phyloP scores from a whole-genome alignment of 1,140 invertebrate species.

The Aethina tumida region DNA sequence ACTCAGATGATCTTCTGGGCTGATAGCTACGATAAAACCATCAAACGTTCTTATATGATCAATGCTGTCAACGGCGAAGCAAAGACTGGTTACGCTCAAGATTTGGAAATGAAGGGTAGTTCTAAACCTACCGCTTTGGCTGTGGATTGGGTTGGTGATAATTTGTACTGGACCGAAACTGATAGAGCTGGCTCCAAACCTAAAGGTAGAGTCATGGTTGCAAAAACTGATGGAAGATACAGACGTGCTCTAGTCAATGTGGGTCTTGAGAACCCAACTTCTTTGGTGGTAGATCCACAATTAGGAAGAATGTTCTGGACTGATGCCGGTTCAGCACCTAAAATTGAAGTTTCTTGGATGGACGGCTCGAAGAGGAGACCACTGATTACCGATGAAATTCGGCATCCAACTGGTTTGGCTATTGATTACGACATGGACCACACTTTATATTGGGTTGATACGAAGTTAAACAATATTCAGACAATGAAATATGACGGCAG shows the following conservation, averaged over 20 bases:
- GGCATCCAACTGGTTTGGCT: constrained; percentile 76
- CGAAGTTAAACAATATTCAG: constrained; percentile 89
- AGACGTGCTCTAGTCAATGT: constrained; percentile 60
- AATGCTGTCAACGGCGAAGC: constrained; percentile 63
- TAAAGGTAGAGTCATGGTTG: constrained; percentile 71
- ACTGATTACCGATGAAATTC: constrained; percentile 65
- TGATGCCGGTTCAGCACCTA: constrained; percentile 71
- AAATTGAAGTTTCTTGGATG: constrained; percentile 91
- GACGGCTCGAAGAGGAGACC: constrained; percentile 79
- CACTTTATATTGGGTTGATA: constrained; percentile 90
- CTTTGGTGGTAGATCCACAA: constrained; percentile 80
- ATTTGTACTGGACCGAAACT: constrained; percentile 90
- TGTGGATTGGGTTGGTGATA: constrained; percentile 85
- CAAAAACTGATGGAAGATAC: constrained; percentile 84
- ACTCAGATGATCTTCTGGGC: constrained; percentile 87
- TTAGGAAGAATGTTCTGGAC: constrained; percentile 82
- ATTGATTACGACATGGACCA: constrained; percentile 87
- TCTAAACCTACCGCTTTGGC: constrained; percentile 75
- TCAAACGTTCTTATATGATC: constrained; percentile 85
- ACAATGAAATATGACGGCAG: constrained; percentile 74
- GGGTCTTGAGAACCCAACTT: constrained; percentile 70
- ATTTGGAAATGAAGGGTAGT: constrained; percentile 72
- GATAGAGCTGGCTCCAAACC: constrained; percentile 63
- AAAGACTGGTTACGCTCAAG: constrained; percentile 78
- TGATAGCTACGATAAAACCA: constrained; percentile 78